Percentiles rank a stretch among this genome's conserved stretches.
These are phyloP conservation scores for Eristalis pertinax DNA, from an alignment of 2,888 invertebrate species.

Conservation along the genomic window DNA sequence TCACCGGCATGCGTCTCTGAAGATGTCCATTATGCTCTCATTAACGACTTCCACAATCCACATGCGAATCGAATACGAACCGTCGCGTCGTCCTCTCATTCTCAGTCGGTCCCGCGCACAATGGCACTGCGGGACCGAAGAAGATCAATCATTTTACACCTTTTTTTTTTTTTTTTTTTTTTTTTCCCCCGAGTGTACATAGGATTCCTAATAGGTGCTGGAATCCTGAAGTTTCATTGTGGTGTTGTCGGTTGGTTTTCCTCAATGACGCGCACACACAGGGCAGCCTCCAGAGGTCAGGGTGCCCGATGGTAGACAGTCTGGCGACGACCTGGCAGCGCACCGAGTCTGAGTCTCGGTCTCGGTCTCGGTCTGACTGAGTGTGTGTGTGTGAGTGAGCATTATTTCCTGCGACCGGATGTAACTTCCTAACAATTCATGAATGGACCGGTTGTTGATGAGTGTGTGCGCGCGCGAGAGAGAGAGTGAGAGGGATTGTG, in stretches of 20 bases:
- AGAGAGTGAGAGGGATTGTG: background rate
- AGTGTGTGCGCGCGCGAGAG: background rate
- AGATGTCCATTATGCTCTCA: constrained; percentile 44
- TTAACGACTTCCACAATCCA: constrained; percentile 61
- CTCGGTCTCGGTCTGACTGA: background rate
- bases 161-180: no score
- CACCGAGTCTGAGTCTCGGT: background rate
- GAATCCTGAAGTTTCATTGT: constrained; percentile 53
- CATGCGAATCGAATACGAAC: constrained; percentile 62
- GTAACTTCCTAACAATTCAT: constrained; percentile 66
- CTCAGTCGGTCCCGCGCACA: background rate
- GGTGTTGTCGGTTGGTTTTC: constrained; percentile 45
- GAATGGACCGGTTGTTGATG: constrained; percentile 29
- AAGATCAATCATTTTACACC: constrained; percentile 58
- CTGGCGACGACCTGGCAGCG: constrained; percentile 57
- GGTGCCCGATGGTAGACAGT: constrained; percentile 48
- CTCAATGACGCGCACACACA: constrained; percentile 13
- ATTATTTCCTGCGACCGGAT: constrained; percentile 71
- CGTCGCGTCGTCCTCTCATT: background rate
- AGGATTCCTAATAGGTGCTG: constrained; percentile 53
- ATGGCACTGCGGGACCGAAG: constrained; percentile 40
- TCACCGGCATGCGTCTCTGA: constrained; percentile 14
- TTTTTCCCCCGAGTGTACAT: no score
- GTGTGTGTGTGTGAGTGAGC: constrained; percentile 21
- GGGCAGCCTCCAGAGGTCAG: constrained; percentile 40